phyloP scores from a whole-genome alignment of 2,113 vertebrate genomes.

The Mola mola region DNA sequence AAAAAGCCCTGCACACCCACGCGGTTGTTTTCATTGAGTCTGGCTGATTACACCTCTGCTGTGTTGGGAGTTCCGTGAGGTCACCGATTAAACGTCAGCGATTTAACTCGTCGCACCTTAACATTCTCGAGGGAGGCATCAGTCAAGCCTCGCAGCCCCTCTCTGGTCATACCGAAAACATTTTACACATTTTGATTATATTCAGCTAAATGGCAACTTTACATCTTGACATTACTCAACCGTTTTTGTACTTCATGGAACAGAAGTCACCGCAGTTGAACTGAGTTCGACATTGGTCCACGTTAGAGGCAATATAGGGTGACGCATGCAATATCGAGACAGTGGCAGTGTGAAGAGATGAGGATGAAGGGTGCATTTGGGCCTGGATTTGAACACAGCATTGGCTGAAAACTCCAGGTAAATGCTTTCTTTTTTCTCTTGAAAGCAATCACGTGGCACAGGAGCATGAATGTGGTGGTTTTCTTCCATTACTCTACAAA shows the following conservation, averaged over 20 bases:
- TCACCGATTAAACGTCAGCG: neutral
- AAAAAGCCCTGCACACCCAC: neutral
- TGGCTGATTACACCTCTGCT: neutral
- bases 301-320: slow-evolving; percentile 72
- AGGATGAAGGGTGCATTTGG: slow-evolving; percentile 73
- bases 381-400: slow-evolving; percentile 51
- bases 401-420: slow-evolving; percentile 31
- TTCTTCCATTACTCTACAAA: no score
- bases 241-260: slow-evolving; percentile 50
- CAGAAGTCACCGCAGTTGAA: slow-evolving; percentile 66
- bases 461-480: slow-evolving; percentile 6
- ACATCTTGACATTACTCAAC: no score
- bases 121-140: neutral
- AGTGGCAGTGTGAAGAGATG: slow-evolving; percentile 63
- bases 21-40: slow-evolving; percentile 1
- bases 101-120: neutral
- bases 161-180: no score
- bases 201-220: no score
- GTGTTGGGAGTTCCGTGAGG: neutral
- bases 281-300: slow-evolving; percentile 78
- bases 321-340: slow-evolving; percentile 78
- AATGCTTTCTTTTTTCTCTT: slow-evolving; percentile 30
- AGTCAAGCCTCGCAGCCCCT: slow-evolving; percentile 2
- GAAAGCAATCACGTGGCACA: neutral
- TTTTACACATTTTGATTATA: no score